Evolutionary conservation across 2,113 vertebrate genomes (phyloP), one percentile per base, ranked within the genome.

Genomic region (Athene cunicularia): DNA sequence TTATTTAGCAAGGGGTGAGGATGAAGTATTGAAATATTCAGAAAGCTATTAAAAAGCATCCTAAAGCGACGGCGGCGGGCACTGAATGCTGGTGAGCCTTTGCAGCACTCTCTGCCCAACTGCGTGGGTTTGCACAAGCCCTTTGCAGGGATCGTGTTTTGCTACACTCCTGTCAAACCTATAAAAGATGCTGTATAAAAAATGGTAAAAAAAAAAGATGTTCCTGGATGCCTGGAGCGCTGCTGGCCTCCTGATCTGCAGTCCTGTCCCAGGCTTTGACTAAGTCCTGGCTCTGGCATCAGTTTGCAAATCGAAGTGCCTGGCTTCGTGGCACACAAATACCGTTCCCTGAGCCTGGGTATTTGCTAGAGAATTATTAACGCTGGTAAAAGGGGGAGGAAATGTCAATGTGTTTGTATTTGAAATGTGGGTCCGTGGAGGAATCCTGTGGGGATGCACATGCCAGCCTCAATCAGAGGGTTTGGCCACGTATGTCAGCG

Each of bases 41-140:
- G 49, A 58, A 68, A 62, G 43, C 41, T 35, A 6, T 58, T 74
- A 39, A 76, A 55, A 71, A 64, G 12, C 58, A 37, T n/a, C 75
- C 52, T 21, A 8, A 68, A 32, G 35, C 1, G 3, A 55, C 39
- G 52, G 50, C 2, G 1, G 39, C 1, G 0, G 62, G 56, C 0
- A 3, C 49, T 43, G 18, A 59, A 53, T 14, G 30, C 71, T 47
- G 81, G 64, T 77, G 41, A 0, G 8, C 41, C 28, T 67, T 39
- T n/a, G 24, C 76, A 50, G 37, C 0, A 5, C 45, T 64, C 60
- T 37, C 15, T 30, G 3, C 59, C 30, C 0, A 1, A 45, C 41
- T 56, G 20, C 1, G 3, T 3, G 1, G 18, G 41, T 68, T 49
- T 67, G 35, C 2, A 2, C 39, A 19, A 86, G 21, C 70, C 62